These are phyloP conservation scores for Drosophila guanche DNA, from an alignment of 1,140 invertebrate genomes.

Conservation along the genomic window DNA sequence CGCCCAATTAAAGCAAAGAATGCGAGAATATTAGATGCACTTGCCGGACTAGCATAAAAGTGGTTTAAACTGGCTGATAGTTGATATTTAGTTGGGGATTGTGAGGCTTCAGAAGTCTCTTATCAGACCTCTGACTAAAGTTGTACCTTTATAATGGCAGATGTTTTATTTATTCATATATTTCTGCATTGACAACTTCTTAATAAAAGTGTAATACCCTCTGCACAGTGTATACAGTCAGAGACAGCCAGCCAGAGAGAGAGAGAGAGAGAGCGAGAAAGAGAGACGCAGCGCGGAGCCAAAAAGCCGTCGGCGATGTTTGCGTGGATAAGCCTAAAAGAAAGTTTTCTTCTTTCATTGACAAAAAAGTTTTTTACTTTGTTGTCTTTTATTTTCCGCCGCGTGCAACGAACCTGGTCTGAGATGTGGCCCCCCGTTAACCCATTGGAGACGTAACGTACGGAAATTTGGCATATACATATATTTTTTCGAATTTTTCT, in stretches of 20 bases:
- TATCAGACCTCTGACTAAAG: too few relatives aligned
- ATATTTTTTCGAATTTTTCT: not conserved
- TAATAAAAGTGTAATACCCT: too few relatives aligned
- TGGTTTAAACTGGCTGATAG: too few relatives aligned
- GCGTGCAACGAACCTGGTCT: slow-evolving; percentile 67
- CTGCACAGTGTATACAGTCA: slow-evolving; percentile 21
- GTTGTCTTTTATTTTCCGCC: slow-evolving; percentile 48
- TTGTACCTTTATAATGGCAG: too few relatives aligned
- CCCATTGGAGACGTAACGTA: slow-evolving; percentile 20
- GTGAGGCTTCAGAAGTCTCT: too few relatives aligned
- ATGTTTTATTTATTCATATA: too few relatives aligned
- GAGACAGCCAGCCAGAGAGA: slow-evolving; percentile 27
- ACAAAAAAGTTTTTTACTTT: slow-evolving; percentile 62
- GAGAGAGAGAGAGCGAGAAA: slow-evolving; percentile 19
- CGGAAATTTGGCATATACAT: not conserved
- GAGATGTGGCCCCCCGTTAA: slow-evolving; percentile 37
- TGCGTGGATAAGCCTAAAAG: slow-evolving; percentile 74
- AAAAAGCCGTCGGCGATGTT: slow-evolving; percentile 52
- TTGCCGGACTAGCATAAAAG: too few relatives aligned
- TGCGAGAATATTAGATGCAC: slow-evolving; percentile 3
- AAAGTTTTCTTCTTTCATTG: slow-evolving; percentile 77
- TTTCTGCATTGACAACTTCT: too few relatives aligned
- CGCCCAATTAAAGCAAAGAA: slow-evolving; percentile 67
- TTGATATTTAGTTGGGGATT: too few relatives aligned
- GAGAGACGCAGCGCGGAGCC: slow-evolving; percentile 1